These are phyloP conservation scores for Loris lydekkerianus DNA, from an alignment of 2,797 vertebrate genomes.

Conservation along the genomic window DNA sequence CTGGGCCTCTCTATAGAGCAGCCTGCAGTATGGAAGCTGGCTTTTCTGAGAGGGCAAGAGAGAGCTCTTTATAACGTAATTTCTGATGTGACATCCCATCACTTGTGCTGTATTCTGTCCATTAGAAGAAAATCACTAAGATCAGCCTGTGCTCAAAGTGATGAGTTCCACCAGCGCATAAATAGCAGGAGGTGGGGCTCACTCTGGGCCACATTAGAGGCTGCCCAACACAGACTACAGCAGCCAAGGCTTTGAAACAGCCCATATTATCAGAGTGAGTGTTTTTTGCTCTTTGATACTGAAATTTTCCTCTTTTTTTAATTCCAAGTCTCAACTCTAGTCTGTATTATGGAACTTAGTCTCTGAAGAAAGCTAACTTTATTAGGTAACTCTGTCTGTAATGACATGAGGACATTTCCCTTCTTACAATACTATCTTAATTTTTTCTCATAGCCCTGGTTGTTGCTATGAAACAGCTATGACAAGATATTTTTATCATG, in stretches of 20 bases:
- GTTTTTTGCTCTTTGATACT: conserved; percentile 19
- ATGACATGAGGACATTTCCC: conserved; percentile 7
- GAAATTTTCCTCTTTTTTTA: conserved; percentile 25
- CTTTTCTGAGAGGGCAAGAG: not conserved
- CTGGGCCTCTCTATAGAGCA: not conserved
- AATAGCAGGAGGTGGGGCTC: not conserved
- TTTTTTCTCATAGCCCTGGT: conserved; percentile 90
- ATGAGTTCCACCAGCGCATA: not conserved
- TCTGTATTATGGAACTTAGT: conserved; percentile 1
- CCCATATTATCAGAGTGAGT: not conserved
- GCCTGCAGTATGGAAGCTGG: not conserved
- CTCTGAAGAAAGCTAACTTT: conserved; percentile 13
- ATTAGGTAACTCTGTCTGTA: not conserved
- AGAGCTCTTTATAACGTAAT: conserved; percentile 31
- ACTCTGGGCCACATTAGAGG: not conserved
- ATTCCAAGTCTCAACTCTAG: not conserved
- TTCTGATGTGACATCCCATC: not conserved
- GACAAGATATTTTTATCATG: conserved; percentile 96
- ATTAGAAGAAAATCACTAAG: not conserved
- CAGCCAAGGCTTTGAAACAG: not conserved
- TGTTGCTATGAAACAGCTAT: conserved; percentile 97
- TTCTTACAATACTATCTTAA: not conserved
- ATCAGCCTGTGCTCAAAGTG: not conserved
- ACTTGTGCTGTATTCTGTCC: not conserved
- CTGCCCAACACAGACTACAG: not conserved